phyloP scores from a whole-genome alignment of 1,140 invertebrate species.

The Atta cephalotes region DNA sequence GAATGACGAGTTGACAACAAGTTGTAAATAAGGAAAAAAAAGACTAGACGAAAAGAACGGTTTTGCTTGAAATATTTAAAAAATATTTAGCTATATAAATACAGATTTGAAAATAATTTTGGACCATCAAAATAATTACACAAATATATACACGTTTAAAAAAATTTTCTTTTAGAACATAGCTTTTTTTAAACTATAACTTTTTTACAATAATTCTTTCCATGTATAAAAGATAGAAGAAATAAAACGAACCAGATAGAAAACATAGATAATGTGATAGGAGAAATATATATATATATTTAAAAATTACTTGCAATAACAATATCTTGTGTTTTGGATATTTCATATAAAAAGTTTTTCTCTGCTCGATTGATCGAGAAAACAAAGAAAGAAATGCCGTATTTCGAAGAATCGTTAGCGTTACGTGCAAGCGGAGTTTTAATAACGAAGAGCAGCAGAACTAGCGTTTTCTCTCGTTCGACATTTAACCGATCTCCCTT shows the following conservation, averaged over 20 bases:
- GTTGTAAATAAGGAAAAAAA: background rate
- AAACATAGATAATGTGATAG: too few species aligned
- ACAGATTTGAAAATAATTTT: too few species aligned
- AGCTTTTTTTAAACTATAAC: too few species aligned
- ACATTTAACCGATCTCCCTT: constrained; percentile 53
- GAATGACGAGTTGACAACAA: background rate
- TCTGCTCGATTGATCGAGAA: background rate
- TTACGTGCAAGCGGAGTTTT: constrained; percentile 20
- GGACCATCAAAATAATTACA: too few species aligned
- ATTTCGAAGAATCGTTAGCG: background rate
- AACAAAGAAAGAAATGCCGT: background rate
- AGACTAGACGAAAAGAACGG: too few species aligned
- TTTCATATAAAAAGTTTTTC: background rate
- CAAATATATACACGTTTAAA: too few species aligned
- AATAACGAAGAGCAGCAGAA: constrained; percentile 24
- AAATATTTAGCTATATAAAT: too few species aligned
- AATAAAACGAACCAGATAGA: background rate
- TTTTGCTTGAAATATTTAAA: too few species aligned
- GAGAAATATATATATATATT: background rate
- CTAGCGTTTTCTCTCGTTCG: constrained; percentile 32
- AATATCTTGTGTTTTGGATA: background rate
- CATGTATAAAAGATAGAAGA: too few species aligned
- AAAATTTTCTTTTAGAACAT: too few species aligned
- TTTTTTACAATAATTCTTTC: too few species aligned
- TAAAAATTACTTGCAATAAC: too few species aligned